Conservation (phyloP, 2,797 vertebrate species). For the Falco concolor region DNA sequence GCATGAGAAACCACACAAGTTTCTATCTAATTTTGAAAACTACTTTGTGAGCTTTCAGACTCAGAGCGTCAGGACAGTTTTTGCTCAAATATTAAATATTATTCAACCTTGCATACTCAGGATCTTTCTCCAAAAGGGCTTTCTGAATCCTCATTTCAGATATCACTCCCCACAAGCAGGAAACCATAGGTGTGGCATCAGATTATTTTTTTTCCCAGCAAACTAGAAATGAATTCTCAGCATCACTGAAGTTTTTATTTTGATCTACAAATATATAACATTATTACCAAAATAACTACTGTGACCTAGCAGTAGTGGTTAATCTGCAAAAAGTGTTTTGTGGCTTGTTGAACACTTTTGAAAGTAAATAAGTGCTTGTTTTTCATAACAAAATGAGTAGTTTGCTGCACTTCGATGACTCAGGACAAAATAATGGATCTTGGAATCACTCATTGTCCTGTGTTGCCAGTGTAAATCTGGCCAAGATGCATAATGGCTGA, state of each 20-base stretch:
- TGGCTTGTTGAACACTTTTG: slow-evolving; percentile 1
- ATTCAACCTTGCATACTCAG: not conserved
- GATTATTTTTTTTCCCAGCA: not conserved
- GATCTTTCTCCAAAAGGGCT: not conserved
- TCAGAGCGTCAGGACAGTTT: not conserved
- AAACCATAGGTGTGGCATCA: not conserved
- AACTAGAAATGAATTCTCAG: not conserved
- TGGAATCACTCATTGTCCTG: slow-evolving; percentile 33
- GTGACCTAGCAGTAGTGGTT: not conserved
- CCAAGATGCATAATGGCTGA: slow-evolving; percentile 16
- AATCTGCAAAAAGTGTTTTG: slow-evolving; percentile 41
- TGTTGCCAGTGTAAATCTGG: slow-evolving; percentile 42
- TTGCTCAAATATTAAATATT: not conserved
- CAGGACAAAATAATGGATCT: slow-evolving; percentile 57
- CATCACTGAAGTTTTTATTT: not conserved
- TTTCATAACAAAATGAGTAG: slow-evolving; percentile 50
- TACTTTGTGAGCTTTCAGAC: not conserved
- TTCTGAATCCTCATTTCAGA: not conserved
- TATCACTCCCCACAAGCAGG: not conserved
- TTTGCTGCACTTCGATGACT: slow-evolving; percentile 42
- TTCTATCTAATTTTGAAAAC: not conserved
- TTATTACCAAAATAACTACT: slow-evolving; percentile 6
- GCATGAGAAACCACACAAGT: not conserved
- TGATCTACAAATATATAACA: not conserved
- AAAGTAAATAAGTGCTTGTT: slow-evolving; percentile 37